Percentiles rank a stretch among this genome's conserved stretches.
Evolutionary conservation across 2,113 vertebrate genomes (phyloP).

Genomic region (Sporophila hypoxantha): DNA sequence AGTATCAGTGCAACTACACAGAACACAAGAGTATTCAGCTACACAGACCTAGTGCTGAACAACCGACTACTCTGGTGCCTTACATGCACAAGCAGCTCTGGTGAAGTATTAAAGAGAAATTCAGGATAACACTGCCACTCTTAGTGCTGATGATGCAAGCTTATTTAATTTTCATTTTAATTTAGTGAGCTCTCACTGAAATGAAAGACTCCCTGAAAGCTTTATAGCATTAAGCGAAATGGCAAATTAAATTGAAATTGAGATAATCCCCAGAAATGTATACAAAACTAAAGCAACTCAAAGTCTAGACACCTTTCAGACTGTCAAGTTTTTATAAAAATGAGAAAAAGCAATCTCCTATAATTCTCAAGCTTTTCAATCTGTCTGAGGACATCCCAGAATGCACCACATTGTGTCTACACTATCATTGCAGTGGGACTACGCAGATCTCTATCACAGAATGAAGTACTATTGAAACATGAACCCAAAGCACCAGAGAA

Average conservation of each 20-base stretch:
- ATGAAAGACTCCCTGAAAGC: conserved; percentile 8
- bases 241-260: conserved; percentile 44
- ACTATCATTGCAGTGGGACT: neutral
- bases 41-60: neutral
- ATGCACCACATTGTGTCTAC: neutral
- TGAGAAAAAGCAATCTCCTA: conserved; percentile 14
- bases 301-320: conserved; percentile 4
- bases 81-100: neutral
- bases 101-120: neutral
- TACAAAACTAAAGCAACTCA: neutral
- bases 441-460: neutral
- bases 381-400: neutral
- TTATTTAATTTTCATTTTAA: conserved; percentile 44
- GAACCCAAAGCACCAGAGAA: neutral
- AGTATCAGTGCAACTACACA: neutral
- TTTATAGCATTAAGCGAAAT: conserved; percentile 21
- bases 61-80: neutral
- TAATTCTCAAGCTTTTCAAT: neutral
- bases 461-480: neutral
- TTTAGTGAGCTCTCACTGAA: conserved; percentile 16
- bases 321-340: neutral
- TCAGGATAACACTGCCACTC: neutral
- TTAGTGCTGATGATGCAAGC: neutral
- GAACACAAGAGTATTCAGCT: neutral
- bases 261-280: conserved; percentile 35